phyloP scores from a whole-genome alignment of 2,113 vertebrate genomes.

The Oryzias woworae region DNA sequence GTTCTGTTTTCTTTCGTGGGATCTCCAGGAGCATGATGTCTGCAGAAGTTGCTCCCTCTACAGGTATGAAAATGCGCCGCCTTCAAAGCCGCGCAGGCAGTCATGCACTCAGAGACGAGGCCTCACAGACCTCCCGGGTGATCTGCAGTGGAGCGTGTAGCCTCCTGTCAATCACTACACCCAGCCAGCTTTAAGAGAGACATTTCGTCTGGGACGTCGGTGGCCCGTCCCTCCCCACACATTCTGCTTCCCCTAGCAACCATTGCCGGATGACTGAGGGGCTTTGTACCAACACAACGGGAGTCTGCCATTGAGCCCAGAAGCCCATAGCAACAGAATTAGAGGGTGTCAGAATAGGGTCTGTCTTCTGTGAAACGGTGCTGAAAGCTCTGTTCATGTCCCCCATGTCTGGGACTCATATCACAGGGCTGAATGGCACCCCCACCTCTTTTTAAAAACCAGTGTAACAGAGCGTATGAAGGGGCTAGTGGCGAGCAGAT shows the following conservation, averaged over 20 bases:
- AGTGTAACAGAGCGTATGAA: conserved; percentile 77
- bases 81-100: conserved; percentile 19
- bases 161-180: conserved; percentile 77
- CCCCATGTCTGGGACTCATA: conserved; percentile 73
- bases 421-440: conserved; percentile 68
- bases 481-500: conserved; percentile 70
- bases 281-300: conserved; percentile 76
- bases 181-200: conserved; percentile 74
- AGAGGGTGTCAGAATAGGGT: conserved; percentile 72
- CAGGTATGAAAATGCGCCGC: conserved; percentile 43
- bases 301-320: conserved; percentile 74
- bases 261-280: conserved; percentile 63
- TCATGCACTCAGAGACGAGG: conserved; percentile 49
- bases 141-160: conserved; percentile 75
- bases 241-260: conserved; percentile 76
- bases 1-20: too few relatives aligned
- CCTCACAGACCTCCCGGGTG: conserved; percentile 67
- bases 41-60: conserved; percentile 48
- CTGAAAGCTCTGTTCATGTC: conserved; percentile 73
- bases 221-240: conserved; percentile 73
- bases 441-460: conserved; percentile 72
- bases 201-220: conserved; percentile 75
- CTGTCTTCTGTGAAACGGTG: conserved; percentile 66
- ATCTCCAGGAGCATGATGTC: background rate
- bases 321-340: conserved; percentile 73